Conservation (phyloP, 2,888 invertebrate species). For the Nomada ruficornis region DNA sequence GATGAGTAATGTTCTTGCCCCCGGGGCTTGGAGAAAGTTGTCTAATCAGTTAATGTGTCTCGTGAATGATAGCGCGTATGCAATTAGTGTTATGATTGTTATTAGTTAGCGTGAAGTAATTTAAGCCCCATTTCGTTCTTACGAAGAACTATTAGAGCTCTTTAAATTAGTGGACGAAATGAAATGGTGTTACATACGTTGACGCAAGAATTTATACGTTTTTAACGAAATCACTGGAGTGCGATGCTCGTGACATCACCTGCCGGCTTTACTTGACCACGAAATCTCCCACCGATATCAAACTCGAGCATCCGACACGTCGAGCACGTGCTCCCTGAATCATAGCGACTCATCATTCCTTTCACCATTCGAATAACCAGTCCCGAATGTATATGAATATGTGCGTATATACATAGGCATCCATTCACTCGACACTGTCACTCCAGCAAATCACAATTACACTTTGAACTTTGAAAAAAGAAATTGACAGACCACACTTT, state of each 20-base stretch:
- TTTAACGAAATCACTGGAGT: no score
- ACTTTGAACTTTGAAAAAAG: no score
- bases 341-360: constrained; percentile 29
- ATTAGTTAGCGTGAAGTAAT: no score
- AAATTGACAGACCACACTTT: background rate
- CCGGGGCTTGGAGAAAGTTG: background rate
- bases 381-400: background rate
- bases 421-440: background rate
- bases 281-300: constrained; percentile 22
- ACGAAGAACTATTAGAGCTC: no score
- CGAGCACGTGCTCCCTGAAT: constrained; percentile 45
- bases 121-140: no score
- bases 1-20: background rate
- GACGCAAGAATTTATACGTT: no score
- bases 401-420: background rate
- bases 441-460: background rate
- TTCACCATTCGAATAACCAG: constrained; percentile 34
- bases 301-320: constrained; percentile 9
- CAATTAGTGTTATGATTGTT: no score
- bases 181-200: no score
- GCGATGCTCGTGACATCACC: background rate
- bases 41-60: background rate
- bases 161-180: no score
- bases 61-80: no score
- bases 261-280: background rate